These are phyloP conservation scores for Trididemnum clinides DNA, from an alignment of 23 tunicate species.

Conservation along the genomic window DNA sequence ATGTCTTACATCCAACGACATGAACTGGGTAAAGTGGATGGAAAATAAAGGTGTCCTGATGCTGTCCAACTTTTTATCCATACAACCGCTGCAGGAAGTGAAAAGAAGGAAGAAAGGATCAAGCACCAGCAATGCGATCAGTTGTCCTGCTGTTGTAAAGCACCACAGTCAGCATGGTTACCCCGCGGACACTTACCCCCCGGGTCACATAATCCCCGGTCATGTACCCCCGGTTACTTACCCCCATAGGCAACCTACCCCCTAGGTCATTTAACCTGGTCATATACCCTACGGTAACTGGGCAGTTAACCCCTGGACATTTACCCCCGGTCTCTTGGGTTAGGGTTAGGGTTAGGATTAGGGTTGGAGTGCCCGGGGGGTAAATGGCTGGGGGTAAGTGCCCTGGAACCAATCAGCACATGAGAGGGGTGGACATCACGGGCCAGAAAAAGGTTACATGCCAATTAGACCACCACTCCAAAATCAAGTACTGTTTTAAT, in stretches of 20 bases:
- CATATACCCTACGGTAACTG: too few species aligned
- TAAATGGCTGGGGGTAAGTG: too few species aligned
- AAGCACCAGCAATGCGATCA: background rate
- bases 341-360: too few species aligned
- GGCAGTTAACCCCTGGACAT: too few species aligned
- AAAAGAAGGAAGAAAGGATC: background rate
- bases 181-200: too few species aligned
- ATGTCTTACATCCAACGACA: background rate
- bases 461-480: conserved; percentile 1
- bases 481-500: background rate
- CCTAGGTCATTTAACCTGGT: too few species aligned
- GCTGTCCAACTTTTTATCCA: background rate
- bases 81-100: background rate
- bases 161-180: background rate
- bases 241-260: too few species aligned
- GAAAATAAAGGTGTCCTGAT: conserved; percentile 1
- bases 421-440: background rate
- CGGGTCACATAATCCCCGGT: too few species aligned
- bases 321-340: too few species aligned
- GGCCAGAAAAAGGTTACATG: background rate
- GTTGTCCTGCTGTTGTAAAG: background rate
- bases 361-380: too few species aligned
- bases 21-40: background rate
- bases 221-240: too few species aligned
- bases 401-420: too few species aligned